Conservation (phyloP, 2,888 invertebrate species). For the Osmoderma eremita region DNA sequence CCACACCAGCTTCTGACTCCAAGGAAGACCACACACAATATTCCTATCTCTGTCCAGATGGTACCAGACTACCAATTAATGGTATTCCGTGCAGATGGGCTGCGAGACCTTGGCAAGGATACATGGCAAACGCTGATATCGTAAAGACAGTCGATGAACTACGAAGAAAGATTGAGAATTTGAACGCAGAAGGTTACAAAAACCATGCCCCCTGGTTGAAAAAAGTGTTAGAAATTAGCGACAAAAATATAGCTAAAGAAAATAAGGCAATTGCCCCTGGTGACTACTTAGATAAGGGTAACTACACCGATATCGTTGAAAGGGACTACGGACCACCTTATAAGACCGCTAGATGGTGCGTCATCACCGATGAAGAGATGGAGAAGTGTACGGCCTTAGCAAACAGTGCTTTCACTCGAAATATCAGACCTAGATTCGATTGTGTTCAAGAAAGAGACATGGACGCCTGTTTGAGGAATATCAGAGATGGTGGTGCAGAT, state of each 20-base stretch:
- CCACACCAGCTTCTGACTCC: conserved; percentile 67
- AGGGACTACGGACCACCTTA: conserved; percentile 77
- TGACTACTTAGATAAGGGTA: conserved; percentile 59
- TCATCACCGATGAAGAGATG: conserved; percentile 72
- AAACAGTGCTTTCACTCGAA: conserved; percentile 78
- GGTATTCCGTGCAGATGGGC: conserved; percentile 82
- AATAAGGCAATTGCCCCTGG: conserved; percentile 58
- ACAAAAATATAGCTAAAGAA: conserved; percentile 67
- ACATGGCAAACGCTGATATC: conserved; percentile 74
- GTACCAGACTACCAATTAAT: conserved; percentile 74
- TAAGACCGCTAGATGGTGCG: conserved; percentile 75
- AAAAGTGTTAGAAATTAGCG: conserved; percentile 68
- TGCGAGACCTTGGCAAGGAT: conserved; percentile 85
- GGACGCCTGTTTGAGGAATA: conserved; percentile 73
- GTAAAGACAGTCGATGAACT: conserved; percentile 67
- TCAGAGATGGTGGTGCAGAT: conserved; percentile 77
- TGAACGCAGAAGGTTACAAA: conserved; percentile 63
- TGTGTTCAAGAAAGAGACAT: conserved; percentile 75
- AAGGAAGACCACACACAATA: conserved; percentile 74
- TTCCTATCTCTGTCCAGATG: conserved; percentile 83
- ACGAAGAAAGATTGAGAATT: conserved; percentile 68
- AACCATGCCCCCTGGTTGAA: conserved; percentile 63
- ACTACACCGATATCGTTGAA: conserved; percentile 73
- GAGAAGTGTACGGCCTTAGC: conserved; percentile 80
- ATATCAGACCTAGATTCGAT: conserved; percentile 82